These are phyloP conservation scores for Epirrhoe tristata DNA, from an alignment of 2,888 invertebrate species.

Conservation along the genomic window DNA sequence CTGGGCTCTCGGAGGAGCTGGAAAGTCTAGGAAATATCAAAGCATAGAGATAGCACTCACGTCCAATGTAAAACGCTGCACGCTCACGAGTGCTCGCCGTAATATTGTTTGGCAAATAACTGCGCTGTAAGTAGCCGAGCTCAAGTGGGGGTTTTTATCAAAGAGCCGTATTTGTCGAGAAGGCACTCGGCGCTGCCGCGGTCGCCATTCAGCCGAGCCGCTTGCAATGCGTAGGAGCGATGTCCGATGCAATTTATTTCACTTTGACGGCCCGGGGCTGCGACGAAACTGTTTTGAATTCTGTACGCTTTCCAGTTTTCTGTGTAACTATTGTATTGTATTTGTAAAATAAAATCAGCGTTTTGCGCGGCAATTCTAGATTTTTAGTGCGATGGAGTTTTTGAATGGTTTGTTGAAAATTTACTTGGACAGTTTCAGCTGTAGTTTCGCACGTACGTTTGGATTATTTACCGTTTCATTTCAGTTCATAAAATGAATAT, in stretches of 20 bases:
- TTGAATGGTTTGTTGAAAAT: constrained; percentile 22
- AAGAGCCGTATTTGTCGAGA: constrained; percentile 38
- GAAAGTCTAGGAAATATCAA: constrained; percentile 26
- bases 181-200: constrained; percentile 26
- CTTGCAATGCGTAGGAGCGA: constrained; percentile 40
- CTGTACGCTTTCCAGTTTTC: constrained; percentile 33
- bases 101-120: constrained; percentile 44
- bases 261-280: constrained; percentile 32
- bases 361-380: constrained; percentile 27
- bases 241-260: constrained; percentile 43
- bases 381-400: constrained; percentile 17
- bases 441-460: background rate
- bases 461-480: background rate
- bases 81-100: constrained; percentile 20
- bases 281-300: constrained; percentile 34
- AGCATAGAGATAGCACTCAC: constrained; percentile 23
- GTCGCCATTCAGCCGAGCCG: constrained; percentile 36
- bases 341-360: constrained; percentile 38
- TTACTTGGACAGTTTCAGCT: constrained; percentile 11
- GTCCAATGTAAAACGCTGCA: constrained; percentile 24
- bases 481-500: no score
- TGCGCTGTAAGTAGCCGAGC: constrained; percentile 37
- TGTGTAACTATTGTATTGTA: constrained; percentile 41
- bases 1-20: background rate
- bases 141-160: constrained; percentile 35